These are phyloP conservation scores for Troilus luridus DNA, from an alignment of 2,888 invertebrate species.

Conservation along the genomic window DNA sequence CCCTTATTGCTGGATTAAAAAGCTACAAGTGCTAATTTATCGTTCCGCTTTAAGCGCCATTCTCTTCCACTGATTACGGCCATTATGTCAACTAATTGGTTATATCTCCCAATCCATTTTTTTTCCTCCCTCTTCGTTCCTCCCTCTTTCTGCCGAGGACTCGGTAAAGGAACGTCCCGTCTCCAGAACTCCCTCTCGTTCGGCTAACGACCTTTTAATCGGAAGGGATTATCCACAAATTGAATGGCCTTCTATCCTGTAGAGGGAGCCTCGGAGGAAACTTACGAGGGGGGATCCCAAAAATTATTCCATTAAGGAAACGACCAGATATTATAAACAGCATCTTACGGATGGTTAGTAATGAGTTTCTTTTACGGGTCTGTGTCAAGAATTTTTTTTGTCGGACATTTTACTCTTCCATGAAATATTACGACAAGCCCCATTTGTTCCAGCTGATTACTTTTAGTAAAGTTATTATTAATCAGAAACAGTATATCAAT, in stretches of 20 bases:
- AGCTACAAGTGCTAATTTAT: conserved; percentile 65
- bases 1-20: conserved; percentile 65
- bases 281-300: conserved; percentile 41
- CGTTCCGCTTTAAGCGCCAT: conserved; percentile 61
- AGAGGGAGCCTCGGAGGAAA: not conserved
- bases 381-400: conserved; percentile 1
- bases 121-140: not conserved
- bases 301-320: conserved; percentile 59
- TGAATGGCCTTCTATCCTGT: conserved; percentile 51
- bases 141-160: not conserved
- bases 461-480: not conserved
- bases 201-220: conserved; percentile 57
- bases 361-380: conserved; percentile 35
- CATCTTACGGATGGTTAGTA: conserved; percentile 44
- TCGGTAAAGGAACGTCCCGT: not conserved
- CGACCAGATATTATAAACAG: conserved; percentile 55
- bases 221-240: conserved; percentile 57
- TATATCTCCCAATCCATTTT: conserved; percentile 58
- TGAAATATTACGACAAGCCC: not conserved
- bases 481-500: not conserved
- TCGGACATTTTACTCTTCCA: not conserved
- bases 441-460: not conserved
- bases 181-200: too few species aligned
- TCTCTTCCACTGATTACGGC: conserved; percentile 57
- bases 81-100: conserved; percentile 60